A percentile compares a stretch with the other conserved stretches of the same genome.
phyloP scores from a whole-genome alignment of 2,113 vertebrate genomes.

The Lampris incognitus region DNA sequence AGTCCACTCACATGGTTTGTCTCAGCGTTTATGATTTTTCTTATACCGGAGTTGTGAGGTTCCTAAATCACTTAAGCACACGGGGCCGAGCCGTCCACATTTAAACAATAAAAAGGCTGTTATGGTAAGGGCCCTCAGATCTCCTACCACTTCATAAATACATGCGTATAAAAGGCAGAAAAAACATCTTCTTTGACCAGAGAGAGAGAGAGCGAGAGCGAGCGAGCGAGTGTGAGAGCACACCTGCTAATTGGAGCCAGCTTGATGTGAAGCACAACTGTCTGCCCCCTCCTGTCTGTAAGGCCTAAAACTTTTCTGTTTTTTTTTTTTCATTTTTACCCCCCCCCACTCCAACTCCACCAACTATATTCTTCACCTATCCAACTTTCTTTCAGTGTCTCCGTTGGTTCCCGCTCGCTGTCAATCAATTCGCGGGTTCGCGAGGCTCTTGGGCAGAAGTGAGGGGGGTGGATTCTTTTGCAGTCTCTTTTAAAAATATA shows the following conservation, averaged over 20 bases:
- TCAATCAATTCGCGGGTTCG: no score
- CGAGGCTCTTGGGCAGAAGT: no score
- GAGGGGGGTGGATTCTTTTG: no score
- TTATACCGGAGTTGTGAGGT: conserved; percentile 90
- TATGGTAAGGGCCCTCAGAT: conserved; percentile 96
- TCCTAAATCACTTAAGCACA: conserved; percentile 97
- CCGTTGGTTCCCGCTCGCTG: no score
- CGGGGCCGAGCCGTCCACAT: conserved; percentile 92
- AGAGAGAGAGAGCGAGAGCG: conserved; percentile 68
- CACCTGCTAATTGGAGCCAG: conserved; percentile 99
- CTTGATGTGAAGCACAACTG: conserved; percentile 90
- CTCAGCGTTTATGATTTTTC: conserved; percentile 98
- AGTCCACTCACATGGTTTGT: conserved; percentile 97
- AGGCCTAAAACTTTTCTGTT: conserved; percentile 32
- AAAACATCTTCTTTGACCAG: conserved; percentile 73
- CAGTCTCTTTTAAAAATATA: no score
- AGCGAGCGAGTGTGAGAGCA: conserved; percentile 92
- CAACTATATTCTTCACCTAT: conserved; percentile 15
- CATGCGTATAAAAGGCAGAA: conserved; percentile 90
- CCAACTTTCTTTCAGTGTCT: conserved; percentile 14
- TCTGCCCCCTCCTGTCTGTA: conserved; percentile 85
- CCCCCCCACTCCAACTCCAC: conserved; percentile 16
- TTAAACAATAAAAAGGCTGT: conserved; percentile 99
- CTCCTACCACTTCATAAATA: conserved; percentile 99
- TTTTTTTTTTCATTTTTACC: conserved; percentile 69